phyloP scores from a whole-genome alignment of 2,797 vertebrate species.

The Sebastes steindachneri region DNA sequence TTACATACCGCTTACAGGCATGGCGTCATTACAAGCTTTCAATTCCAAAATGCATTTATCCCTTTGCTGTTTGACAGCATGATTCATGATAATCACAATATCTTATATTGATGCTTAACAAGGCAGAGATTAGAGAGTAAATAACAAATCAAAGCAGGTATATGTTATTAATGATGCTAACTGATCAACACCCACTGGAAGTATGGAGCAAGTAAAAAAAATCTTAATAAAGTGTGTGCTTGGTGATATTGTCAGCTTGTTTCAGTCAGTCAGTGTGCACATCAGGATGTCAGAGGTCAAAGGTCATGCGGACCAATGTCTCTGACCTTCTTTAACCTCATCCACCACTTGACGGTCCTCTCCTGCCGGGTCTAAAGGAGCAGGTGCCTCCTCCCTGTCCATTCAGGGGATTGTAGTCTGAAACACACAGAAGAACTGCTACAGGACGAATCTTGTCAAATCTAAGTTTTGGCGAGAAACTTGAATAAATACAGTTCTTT shows the following conservation, averaged over 20 bases:
- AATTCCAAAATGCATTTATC: slow-evolving; percentile 58
- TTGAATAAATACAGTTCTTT: no score
- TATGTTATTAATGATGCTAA: not conserved
- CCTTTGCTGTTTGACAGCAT: not conserved
- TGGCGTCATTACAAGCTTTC: slow-evolving; percentile 89
- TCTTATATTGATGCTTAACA: not conserved
- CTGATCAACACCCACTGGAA: not conserved
- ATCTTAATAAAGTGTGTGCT: not conserved
- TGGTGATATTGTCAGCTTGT: slow-evolving; percentile 57
- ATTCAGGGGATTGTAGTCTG: slow-evolving; percentile 91
- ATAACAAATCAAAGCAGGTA: not conserved
- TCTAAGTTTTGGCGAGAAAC: no score
- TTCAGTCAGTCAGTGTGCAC: slow-evolving; percentile 60
- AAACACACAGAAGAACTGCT: slow-evolving; percentile 19
- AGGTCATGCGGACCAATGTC: slow-evolving; percentile 38
- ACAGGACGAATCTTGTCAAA: not conserved
- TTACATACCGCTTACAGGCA: slow-evolving; percentile 88
- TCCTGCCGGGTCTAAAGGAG: slow-evolving; percentile 90
- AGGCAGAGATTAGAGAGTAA: not conserved
- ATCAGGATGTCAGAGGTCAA: slow-evolving; percentile 39
- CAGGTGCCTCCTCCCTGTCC: slow-evolving; percentile 90
- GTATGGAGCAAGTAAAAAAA: not conserved
- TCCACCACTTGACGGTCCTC: slow-evolving; percentile 90
- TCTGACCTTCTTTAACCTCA: slow-evolving; percentile 91
- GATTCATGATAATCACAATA: not conserved